Conservation (phyloP, 2,113 vertebrate genomes). For the Atrichornis clamosus region DNA sequence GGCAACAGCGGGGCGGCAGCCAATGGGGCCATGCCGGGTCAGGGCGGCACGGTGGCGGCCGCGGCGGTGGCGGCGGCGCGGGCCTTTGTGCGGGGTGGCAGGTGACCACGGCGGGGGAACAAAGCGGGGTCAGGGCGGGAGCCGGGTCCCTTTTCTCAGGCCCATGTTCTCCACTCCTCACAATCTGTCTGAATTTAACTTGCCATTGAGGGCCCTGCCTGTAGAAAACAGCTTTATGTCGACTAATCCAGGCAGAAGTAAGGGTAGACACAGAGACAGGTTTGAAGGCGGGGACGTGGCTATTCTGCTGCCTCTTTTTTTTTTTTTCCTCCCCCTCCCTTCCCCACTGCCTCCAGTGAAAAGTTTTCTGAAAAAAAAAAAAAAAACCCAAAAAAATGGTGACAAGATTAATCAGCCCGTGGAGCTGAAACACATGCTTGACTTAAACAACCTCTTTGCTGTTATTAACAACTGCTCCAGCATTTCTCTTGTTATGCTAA, state of each 20-base stretch:
- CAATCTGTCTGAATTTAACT: constrained; percentile 83
- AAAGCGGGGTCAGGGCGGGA: constrained; percentile 80
- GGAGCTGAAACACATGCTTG: constrained; percentile 75
- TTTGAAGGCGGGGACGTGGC: constrained; percentile 61
- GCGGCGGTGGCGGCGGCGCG: background rate
- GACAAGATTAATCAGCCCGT: constrained; percentile 77
- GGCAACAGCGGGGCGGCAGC: constrained; percentile 60
- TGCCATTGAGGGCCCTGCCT: constrained; percentile 71
- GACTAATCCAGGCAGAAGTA: constrained; percentile 81
- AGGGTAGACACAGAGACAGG: constrained; percentile 68
- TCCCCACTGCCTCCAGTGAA: constrained; percentile 17
- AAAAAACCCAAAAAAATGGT: constrained; percentile 46
- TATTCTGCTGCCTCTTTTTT: constrained; percentile 39
- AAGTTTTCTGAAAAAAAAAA: constrained; percentile 50
- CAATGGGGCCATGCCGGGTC: constrained; percentile 66
- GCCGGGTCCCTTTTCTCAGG: constrained; percentile 77
- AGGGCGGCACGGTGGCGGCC: constrained; percentile 30
- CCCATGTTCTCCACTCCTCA: constrained; percentile 79
- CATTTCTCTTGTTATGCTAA: constrained; percentile 81
- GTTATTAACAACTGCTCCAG: constrained; percentile 75
- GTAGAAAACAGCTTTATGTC: constrained; percentile 81
- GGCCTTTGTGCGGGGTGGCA: constrained; percentile 76
- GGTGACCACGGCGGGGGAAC: constrained; percentile 81
- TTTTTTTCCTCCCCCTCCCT: background rate
- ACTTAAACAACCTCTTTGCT: constrained; percentile 79